phyloP scores from a whole-genome alignment of 2,888 invertebrate genomes.

The Lasioglossum marginatum region DNA sequence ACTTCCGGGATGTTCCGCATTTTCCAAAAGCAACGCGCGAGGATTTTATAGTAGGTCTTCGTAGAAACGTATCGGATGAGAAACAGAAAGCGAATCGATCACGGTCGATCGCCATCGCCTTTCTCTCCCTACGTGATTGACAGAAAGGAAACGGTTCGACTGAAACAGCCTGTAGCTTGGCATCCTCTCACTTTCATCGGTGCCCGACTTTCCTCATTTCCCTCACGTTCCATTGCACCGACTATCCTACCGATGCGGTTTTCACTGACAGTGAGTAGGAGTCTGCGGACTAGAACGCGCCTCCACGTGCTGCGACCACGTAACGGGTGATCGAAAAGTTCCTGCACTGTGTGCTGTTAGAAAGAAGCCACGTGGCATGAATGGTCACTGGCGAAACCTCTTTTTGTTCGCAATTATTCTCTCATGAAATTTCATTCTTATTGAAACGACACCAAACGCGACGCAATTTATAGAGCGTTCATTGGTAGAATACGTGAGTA shows the following conservation, averaged over 20 bases:
- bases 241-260: constrained; percentile 69
- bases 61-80: constrained; percentile 4
- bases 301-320: constrained; percentile 1
- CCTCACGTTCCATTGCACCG: constrained; percentile 67
- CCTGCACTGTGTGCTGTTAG: not conserved
- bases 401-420: too few relatives aligned
- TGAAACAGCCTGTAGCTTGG: constrained; percentile 68
- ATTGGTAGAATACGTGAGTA: too few relatives aligned
- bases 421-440: too few relatives aligned
- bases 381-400: too few relatives aligned
- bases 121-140: constrained; percentile 44
- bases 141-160: constrained; percentile 29
- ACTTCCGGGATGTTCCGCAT: not conserved
- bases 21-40: not conserved
- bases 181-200: constrained; percentile 78
- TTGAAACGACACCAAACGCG: too few relatives aligned
- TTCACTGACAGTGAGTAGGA: constrained; percentile 72
- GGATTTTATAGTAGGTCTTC: not conserved
- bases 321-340: constrained; percentile 53
- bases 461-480: too few relatives aligned
- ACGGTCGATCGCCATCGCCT: constrained; percentile 35
- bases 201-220: constrained; percentile 79
- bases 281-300: constrained; percentile 49
- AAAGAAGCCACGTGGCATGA: not conserved
- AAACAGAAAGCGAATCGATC: constrained; percentile 7